These are phyloP conservation scores for Cheilosia scutellata DNA, from an alignment of 2,888 invertebrate species.

Conservation along the genomic window DNA sequence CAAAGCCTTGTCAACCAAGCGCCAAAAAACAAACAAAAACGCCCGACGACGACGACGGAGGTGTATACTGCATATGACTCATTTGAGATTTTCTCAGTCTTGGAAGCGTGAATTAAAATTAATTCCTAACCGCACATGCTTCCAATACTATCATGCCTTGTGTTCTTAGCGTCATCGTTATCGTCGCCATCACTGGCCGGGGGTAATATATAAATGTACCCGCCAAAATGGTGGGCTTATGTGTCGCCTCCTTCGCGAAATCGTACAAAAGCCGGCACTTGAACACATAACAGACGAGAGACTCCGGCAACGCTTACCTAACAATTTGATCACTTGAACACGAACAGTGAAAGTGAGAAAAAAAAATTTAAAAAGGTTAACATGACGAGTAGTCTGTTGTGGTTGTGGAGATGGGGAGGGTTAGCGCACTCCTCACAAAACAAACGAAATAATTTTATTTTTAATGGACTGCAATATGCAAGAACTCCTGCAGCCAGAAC, in stretches of 20 bases:
- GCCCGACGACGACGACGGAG: slow-evolving; percentile 2
- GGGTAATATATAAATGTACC: slow-evolving; percentile 14
- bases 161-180: slow-evolving; percentile 20
- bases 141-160: slow-evolving; percentile 6
- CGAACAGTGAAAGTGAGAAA: slow-evolving; percentile 70
- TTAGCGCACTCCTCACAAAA: background rate
- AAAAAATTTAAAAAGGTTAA: slow-evolving; percentile 30
- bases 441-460: slow-evolving; percentile 16
- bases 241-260: slow-evolving; percentile 46
- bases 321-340: slow-evolving; percentile 65
- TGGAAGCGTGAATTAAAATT: slow-evolving; percentile 33
- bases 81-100: slow-evolving; percentile 22
- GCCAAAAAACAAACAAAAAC: slow-evolving; percentile 2
- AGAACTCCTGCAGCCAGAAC: background rate
- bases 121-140: slow-evolving; percentile 45
- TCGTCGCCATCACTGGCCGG: slow-evolving; percentile 7
- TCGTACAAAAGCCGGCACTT: slow-evolving; percentile 55
- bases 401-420: background rate
- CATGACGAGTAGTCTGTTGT: slow-evolving; percentile 17
- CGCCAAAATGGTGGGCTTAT: slow-evolving; percentile 39
- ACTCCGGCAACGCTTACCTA: slow-evolving; percentile 51
- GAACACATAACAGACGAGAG: slow-evolving; percentile 47
- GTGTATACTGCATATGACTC: slow-evolving; percentile 28
- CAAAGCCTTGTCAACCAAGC: background rate
- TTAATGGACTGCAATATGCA: slow-evolving; percentile 6